A percentile compares a stretch with the other conserved stretches of the same genome.
phyloP scores from a whole-genome alignment of 2,888 invertebrate genomes.

The Tenthredo mesomela region DNA sequence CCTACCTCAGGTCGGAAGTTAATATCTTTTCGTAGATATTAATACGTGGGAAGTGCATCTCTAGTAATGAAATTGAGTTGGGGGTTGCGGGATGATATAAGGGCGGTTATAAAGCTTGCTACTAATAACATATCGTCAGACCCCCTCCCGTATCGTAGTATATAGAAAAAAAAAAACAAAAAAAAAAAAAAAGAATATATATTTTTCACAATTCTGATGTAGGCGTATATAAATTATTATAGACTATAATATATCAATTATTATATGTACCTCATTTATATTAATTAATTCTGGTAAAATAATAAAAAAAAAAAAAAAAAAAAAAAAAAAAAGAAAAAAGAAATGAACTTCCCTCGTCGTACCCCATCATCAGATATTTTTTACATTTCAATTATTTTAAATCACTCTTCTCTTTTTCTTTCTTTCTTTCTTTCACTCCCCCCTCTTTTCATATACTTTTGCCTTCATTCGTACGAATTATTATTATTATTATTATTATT shows the following conservation, averaged over 20 bases:
- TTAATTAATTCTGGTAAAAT: not conserved
- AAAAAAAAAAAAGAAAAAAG: not conserved
- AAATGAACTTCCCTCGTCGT: not conserved
- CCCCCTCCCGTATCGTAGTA: not conserved
- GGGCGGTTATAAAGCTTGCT: constrained; percentile 70
- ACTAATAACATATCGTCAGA: constrained; percentile 9
- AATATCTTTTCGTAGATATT: constrained; percentile 74
- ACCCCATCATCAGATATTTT: constrained; percentile 4
- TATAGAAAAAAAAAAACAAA: too few relatives aligned
- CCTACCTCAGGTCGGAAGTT: constrained; percentile 71
- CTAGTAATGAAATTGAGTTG: constrained; percentile 72
- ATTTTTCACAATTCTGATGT: not conserved
- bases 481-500: not conserved
- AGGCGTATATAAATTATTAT: not conserved
- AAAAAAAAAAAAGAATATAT: not conserved
- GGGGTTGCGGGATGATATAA: constrained; percentile 65
- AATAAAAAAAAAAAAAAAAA: not conserved
- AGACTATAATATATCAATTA: not conserved
- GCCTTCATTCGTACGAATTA: not conserved
- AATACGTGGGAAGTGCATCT: constrained; percentile 73
- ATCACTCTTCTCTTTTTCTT: not conserved
- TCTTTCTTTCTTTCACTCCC: too few relatives aligned
- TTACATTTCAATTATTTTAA: constrained; percentile 11
- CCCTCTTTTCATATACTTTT: too few relatives aligned
- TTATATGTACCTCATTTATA: not conserved